Evolutionary conservation across 2,888 invertebrate genomes (phyloP), one percentile per base, ranked within the genome.

Genomic region (Leptopterna dolabrata): DNA sequence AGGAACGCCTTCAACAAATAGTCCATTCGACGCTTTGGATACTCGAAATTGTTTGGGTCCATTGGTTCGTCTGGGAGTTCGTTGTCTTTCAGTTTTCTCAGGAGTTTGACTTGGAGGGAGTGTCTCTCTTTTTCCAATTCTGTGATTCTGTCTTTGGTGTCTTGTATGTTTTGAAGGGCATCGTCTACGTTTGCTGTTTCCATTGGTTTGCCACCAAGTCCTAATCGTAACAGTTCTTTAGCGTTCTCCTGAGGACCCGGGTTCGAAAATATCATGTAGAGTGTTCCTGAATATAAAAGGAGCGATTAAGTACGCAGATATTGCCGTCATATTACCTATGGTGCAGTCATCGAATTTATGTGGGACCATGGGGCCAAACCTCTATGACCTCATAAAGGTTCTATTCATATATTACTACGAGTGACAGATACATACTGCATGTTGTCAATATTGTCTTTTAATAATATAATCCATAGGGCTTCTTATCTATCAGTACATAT

Each of bases 191-290:
- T 87, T 0, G 87, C 87, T 0, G 82, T 82, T 82, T 87, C 87
- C 36, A 71, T 87, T 1, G 87, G 87, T 82, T 87, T 87, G 13
- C 87, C 87, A 27, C 87, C 87, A 16, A 87, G 36, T 0, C 87
- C 87, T 11, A 87, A 51, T 1, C 87, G 70, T 30, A 87, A 27
- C 2, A 87, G 76, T 29, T 86, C 86, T 78, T 86, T 86, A 27
- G 86, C 86, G 55, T 86, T 86, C 55, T 86, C 86, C 78, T 76
- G 78, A 16, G 78, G 86, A 4, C 86, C 86, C n/a, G 86, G 76
- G 29, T 78, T 86, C 9, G 86, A 86, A 29, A 86, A 55, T 19
- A 86, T 86, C 86, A 86, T 86, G 43, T 51, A 86, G 1, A 86
- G 78, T 13, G 86, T 86, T 16, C 86, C 86, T 83, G 27, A 70